A percentile compares a stretch with the other conserved stretches of the same genome.
These are phyloP conservation scores for Anneissia japonica DNA, from an alignment of 35 echinoderm and acorn worm genomes.

Conservation along the genomic window DNA sequence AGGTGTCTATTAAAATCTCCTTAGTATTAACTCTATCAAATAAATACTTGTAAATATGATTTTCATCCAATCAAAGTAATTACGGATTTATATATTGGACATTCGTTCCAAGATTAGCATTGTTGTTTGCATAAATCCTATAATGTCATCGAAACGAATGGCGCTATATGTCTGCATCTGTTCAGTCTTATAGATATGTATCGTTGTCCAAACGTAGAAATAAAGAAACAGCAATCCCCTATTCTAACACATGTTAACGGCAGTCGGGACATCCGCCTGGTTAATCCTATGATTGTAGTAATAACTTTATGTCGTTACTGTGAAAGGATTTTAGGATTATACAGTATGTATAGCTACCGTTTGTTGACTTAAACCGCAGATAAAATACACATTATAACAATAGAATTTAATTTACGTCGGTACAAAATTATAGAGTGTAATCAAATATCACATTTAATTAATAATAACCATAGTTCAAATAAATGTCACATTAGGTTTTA, in stretches of 20 bases:
- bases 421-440: neutral
- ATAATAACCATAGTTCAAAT: too few relatives aligned
- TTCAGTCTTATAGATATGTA: neutral
- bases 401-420: neutral
- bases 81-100: neutral
- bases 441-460: too few relatives aligned
- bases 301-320: neutral
- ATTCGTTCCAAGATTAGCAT: neutral
- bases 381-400: neutral
- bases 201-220: neutral
- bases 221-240: neutral
- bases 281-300: neutral
- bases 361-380: neutral
- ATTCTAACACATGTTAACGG: neutral
- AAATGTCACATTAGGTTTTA: too few relatives aligned
- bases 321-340: neutral
- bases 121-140: neutral
- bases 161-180: neutral
- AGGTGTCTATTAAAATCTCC: neutral
- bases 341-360: neutral
- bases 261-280: neutral
- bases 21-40: neutral
- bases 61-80: neutral
- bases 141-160: neutral
- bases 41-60: neutral